Percentiles rank a stretch among this genome's conserved stretches.
phyloP scores from a whole-genome alignment of 2,113 vertebrate genomes.

The Tetrao urogallus region DNA sequence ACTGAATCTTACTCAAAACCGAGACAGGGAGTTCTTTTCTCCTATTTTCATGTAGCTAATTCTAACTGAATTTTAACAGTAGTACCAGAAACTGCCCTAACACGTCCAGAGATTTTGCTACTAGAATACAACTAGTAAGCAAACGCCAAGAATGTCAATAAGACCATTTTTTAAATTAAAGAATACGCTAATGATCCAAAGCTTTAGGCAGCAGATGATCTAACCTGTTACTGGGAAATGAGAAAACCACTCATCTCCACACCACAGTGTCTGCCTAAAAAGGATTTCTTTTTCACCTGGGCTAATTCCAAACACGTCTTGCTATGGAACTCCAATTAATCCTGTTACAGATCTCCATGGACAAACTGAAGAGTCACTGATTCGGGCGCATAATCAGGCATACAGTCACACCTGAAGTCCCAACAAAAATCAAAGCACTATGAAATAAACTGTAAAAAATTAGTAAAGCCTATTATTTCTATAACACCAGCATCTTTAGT shows the following conservation, averaged over 20 bases:
- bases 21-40: background rate
- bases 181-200: background rate
- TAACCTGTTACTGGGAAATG: background rate
- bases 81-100: background rate
- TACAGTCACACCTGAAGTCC: background rate
- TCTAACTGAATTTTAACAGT: background rate
- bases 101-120: background rate
- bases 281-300: background rate
- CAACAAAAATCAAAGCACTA: background rate
- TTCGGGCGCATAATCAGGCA: background rate
- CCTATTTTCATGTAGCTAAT: background rate
- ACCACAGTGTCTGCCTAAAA: background rate
- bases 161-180: background rate
- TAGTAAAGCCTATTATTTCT: background rate
- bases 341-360: background rate
- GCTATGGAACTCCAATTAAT: background rate
- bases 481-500: background rate
- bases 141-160: background rate
- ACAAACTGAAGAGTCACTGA: background rate
- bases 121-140: background rate
- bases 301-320: background rate
- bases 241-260: background rate
- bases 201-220: background rate
- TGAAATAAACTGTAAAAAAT: background rate
- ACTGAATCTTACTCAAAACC: slow-evolving; percentile 16